phyloP scores from a whole-genome alignment of 2,888 invertebrate genomes.

The Plagiodera versicolora region DNA sequence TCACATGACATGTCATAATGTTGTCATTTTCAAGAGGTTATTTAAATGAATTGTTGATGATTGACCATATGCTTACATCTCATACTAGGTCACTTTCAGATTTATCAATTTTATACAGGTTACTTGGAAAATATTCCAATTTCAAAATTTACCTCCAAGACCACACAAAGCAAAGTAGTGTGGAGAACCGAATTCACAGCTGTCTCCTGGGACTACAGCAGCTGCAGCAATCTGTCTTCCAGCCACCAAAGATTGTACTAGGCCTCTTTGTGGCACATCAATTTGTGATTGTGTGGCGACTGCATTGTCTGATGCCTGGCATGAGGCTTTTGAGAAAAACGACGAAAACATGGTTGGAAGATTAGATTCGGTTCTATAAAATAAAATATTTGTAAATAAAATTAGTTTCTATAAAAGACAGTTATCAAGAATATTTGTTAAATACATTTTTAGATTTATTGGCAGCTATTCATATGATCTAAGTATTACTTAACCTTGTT shows the following conservation, averaged over 20 bases:
- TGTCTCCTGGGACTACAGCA: conserved; percentile 44
- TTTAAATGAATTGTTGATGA: too few species aligned
- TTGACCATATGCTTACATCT: too few species aligned
- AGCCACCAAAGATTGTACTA: conserved; percentile 49
- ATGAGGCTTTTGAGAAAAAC: conserved; percentile 43
- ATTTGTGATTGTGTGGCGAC: conserved; percentile 19
- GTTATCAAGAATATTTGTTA: not conserved
- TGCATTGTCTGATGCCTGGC: conserved; percentile 37
- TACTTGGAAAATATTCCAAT: not conserved
- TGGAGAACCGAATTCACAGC: conserved; percentile 86
- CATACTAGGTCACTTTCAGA: not conserved
- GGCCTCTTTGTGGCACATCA: conserved; percentile 33
- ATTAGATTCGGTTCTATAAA: conserved; percentile 19
- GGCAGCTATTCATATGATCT: not conserved
- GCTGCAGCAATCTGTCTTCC: conserved; percentile 49
- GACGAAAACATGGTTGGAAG: conserved; percentile 40
- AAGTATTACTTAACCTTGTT: not conserved
- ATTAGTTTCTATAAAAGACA: conserved; percentile 21
- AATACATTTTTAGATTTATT: not conserved
- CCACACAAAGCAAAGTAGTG: conserved; percentile 94
- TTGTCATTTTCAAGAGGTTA: too few species aligned
- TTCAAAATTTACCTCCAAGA: conserved; percentile 70
- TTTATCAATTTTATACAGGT: conserved; percentile 1
- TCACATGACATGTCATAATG: too few species aligned
- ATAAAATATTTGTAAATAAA: conserved; percentile 6